phyloP scores from a whole-genome alignment of 2,797 vertebrate species.

The Myotis pilosus region DNA sequence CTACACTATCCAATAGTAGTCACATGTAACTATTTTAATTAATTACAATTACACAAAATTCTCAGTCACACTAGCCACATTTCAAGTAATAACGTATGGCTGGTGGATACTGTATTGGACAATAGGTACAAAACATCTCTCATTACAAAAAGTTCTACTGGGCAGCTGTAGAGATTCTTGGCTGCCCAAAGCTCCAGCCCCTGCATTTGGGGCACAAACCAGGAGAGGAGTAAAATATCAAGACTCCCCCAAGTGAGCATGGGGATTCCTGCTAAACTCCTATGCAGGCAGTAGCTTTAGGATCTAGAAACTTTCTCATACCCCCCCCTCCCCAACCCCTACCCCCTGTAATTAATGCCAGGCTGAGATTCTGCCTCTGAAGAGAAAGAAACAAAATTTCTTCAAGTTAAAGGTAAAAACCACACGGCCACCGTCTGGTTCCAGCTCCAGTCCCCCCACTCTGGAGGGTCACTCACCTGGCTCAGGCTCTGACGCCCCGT shows the following conservation, averaged over 20 bases:
- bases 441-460: not conserved
- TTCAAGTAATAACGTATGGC: not conserved
- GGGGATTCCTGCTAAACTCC: not conserved
- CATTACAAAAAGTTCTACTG: not conserved
- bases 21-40: not conserved
- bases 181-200: not conserved
- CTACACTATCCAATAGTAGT: not conserved
- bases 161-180: not conserved
- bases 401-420: not conserved
- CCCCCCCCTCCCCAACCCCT: no score
- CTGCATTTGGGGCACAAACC: not conserved
- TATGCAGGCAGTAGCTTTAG: not conserved
- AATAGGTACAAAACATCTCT: not conserved
- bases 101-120: not conserved
- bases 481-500: conserved; percentile 89
- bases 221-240: not conserved
- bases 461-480: conserved; percentile 85
- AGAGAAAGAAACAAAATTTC: not conserved
- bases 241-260: not conserved
- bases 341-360: not conserved
- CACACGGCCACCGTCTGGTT: not conserved
- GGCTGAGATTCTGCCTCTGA: not conserved
- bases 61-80: not conserved
- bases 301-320: conserved; percentile 23
- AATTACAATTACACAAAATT: conserved; percentile 24